Evolutionary conservation across 2,797 vertebrate genomes (phyloP).

Genomic region (Parauchenoglanis punctatus): DNA sequence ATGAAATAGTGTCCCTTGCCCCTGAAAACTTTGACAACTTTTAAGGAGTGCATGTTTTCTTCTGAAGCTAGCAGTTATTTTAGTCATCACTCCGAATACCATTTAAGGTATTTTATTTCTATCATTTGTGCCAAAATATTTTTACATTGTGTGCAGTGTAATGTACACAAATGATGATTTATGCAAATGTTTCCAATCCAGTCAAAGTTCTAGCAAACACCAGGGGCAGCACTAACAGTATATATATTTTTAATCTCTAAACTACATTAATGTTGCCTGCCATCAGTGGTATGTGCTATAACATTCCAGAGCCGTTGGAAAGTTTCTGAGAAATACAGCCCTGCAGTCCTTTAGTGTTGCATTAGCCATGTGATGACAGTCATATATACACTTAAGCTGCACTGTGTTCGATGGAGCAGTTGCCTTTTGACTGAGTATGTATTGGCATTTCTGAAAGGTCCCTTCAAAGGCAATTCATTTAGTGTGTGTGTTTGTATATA

Average conservation of each 20-base stretch:
- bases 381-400: constrained; percentile 11
- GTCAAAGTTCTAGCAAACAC: constrained; percentile 10
- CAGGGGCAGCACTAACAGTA: neutral
- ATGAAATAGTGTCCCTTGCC: neutral
- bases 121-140: neutral
- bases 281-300: constrained; percentile 6
- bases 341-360: neutral
- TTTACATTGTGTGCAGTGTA: constrained; percentile 5
- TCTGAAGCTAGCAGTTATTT: constrained; percentile 11
- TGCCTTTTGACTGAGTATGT: constrained; percentile 14
- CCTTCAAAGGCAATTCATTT: constrained; percentile 54
- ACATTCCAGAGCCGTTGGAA: constrained; percentile 43
- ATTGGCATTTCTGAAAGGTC: constrained; percentile 18
- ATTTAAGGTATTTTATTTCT: constrained; percentile 11
- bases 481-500: constrained; percentile 44
- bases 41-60: neutral
- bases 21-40: constrained; percentile 5
- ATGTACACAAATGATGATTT: constrained; percentile 5
- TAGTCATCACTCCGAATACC: neutral
- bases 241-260: neutral
- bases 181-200: neutral
- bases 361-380: constrained; percentile 21
- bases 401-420: constrained; percentile 8
- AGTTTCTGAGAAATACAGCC: constrained; percentile 14
- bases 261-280: neutral